Evolutionary conservation across 2,113 vertebrate genomes (phyloP).

Genomic region (Anguilla rostrata): DNA sequence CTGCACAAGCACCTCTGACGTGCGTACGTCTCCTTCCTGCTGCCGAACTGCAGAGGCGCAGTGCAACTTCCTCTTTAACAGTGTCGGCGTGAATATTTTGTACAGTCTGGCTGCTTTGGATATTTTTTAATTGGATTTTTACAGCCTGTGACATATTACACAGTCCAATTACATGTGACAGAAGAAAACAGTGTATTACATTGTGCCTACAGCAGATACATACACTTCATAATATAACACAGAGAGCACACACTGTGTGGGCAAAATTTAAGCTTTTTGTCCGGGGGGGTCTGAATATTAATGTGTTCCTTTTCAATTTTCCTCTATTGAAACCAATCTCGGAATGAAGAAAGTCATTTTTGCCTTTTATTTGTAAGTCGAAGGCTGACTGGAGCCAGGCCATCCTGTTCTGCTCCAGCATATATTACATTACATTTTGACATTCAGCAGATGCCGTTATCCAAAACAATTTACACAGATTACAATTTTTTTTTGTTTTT

Average conservation of each 20-base stretch:
- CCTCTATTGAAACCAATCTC: neutral
- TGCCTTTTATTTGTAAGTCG: neutral
- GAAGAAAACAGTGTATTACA: neutral
- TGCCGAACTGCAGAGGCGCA: no score
- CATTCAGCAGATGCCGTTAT: no score
- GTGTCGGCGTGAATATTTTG: neutral
- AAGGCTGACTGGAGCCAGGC: neutral
- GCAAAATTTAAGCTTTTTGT: neutral
- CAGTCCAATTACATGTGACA: neutral
- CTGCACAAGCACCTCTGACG: neutral
- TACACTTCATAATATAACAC: neutral
- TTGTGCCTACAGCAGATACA: neutral
- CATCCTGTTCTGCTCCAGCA: neutral
- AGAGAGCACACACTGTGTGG: neutral
- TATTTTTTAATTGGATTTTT: slow-evolving; percentile 1
- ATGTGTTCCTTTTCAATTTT: neutral
- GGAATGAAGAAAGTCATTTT: neutral
- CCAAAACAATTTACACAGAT: no score
- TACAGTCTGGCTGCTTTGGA: neutral
- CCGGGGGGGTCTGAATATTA: neutral
- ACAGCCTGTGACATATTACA: neutral
- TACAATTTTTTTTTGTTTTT: no score
- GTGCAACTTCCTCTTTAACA: neutral
- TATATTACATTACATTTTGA: no score
- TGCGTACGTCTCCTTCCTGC: neutral